Evolutionary conservation across 2,797 vertebrate genomes (phyloP), one percentile per base, ranked within the genome.

Genomic region (Tachyglossus aculeatus): DNA sequence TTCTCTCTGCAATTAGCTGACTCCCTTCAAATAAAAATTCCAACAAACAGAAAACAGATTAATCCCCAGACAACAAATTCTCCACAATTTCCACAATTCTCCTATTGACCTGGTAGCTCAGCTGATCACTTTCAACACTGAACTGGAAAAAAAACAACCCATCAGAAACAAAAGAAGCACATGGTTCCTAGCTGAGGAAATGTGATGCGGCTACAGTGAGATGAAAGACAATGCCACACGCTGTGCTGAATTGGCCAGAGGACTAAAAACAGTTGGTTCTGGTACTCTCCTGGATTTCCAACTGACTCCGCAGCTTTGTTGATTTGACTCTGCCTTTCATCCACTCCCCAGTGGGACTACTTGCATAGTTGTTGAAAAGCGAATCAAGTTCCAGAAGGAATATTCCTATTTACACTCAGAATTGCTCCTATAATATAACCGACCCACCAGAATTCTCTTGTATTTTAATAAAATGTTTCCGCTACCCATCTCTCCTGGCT

Each of bases 261-360:
- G 2, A 24, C 41, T 67, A 80, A 78, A 89, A 86, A 65, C 77
- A 66, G 85, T 72, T 84, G 67, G 78, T 94, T 95, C 94, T 90
- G 90, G 91, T 85, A 92, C 79, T 69, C 84, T 94, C 93, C 90
- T 82, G 68, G n/a, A 75, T 74, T 52, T 57, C 52, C 39, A n/a
- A n/a, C n/a, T n/a, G n/a, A n/a, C n/a, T n/a, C n/a, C n/a, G n/a
- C n/a, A n/a, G n/a, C n/a, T n/a, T n/a, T n/a, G n/a, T n/a, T n/a
- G n/a, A n/a, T n/a, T n/a, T n/a, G n/a, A n/a, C n/a, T n/a, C n/a
- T n/a, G n/a, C n/a, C n/a, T n/a, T n/a, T n/a, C n/a, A n/a, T n/a
- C n/a, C n/a, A n/a, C n/a, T n/a, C n/a, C n/a, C n/a, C n/a, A n/a
- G n/a, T n/a, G n/a, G n/a, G n/a, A n/a, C n/a, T n/a, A n/a, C n/a